Base-by-base conservation (phyloP, 1,140 invertebrate genomes). In the Leptonema lineaticorne region DNA sequence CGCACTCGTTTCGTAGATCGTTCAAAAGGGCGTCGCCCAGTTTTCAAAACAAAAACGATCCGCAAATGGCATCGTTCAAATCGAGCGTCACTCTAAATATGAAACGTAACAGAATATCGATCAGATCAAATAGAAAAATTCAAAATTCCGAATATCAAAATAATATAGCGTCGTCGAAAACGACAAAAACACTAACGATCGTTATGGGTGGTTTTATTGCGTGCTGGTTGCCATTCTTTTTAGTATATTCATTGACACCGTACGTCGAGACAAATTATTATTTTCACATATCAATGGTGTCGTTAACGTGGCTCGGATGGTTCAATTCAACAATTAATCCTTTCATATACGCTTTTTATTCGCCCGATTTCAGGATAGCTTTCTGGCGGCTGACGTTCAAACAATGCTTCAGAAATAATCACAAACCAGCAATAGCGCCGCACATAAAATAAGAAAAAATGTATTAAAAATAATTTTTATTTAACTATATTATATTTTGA, bases 201-300 rank as follows among this genome's bases (percentile, higher is more conserved):
- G 94, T 97, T 1, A 93, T 96, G 24, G 94, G 94, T 4, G 93
- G 92, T 6, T 96, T 97, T 76, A 88, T 97, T 5, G 87, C 92
- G 1, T 97, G 94, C 72, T 95, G 93, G 93, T 78, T 92, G 41
- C 92, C 92, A 6, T 95, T 95, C 78, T 97, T 97, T 78, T 84
- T 93, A 0, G 88, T 92, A 41, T 96, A 96, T 75, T 78, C 96
- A 6, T 80, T 92, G 1, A 91, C 89, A 8, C 90, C 92, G 0
- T 94, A 94, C 74, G 78, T 83, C 22, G 82, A 84, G 0, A 79
- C 72, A 2, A 76, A 78, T n/a, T 83, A 85, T 41, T 82, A 85
- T 1, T 85, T 84, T 64, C 77, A 83, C 7, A 81, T 88, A 8
- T 80, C 94, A 8, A 93, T 94, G 87, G 86, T 86, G 37, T 86